Conservation (phyloP, 2,113 vertebrate species). For the Fulica atra region DNA sequence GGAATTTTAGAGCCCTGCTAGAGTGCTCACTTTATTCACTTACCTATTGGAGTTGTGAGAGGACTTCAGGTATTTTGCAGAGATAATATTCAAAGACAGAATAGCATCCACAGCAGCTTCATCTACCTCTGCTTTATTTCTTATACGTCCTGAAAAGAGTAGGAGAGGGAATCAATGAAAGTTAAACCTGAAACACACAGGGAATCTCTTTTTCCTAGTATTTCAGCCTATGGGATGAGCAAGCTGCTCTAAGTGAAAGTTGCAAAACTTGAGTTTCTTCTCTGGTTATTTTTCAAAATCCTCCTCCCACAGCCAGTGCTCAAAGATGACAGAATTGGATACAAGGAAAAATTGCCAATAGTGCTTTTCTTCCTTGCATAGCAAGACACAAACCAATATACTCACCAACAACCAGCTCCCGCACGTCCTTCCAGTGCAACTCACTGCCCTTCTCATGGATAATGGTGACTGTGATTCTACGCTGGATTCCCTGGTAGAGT, state of each 20-base stretch:
- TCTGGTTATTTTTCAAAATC: background rate
- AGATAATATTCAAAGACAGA: constrained; percentile 96
- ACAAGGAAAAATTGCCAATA: background rate
- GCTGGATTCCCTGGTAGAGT: constrained; percentile 89
- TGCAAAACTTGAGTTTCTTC: background rate
- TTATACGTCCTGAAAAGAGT: constrained; percentile 83
- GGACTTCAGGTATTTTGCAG: constrained; percentile 94
- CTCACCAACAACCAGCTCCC: constrained; percentile 97
- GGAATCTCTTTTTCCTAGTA: background rate
- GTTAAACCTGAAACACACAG: background rate
- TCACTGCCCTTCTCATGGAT: constrained; percentile 97
- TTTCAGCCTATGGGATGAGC: background rate
- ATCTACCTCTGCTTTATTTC: constrained; percentile 92
- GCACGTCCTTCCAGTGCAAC: constrained; percentile 96
- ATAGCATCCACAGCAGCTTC: constrained; percentile 90
- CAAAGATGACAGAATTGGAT: background rate
- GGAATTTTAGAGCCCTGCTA: background rate
- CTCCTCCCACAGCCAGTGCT: background rate
- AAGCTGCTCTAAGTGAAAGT: background rate
- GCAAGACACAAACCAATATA: background rate
- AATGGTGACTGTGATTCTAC: constrained; percentile 94
- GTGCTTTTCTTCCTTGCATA: background rate
- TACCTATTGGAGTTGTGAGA: constrained; percentile 95
- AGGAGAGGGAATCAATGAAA: background rate
- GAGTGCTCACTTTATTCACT: background rate